Evolutionary conservation across 2,888 invertebrate genomes (phyloP).

Genomic region (Euzetes globulus): DNA sequence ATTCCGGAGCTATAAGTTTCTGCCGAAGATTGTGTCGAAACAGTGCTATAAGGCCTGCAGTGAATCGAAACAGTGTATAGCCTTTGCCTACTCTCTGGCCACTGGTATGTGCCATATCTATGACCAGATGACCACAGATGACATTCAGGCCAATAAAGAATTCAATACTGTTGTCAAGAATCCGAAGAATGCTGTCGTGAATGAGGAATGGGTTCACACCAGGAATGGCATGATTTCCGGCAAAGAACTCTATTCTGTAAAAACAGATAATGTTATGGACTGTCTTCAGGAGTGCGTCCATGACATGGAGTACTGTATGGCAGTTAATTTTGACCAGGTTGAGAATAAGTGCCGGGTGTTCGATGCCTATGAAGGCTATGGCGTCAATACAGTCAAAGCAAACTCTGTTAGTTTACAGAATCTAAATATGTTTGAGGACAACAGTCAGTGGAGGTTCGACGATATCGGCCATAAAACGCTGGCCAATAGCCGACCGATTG

Average conservation of each 20-base stretch:
- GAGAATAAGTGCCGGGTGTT: constrained; percentile 14
- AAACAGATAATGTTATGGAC: background rate
- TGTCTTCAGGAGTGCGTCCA: constrained; percentile 26
- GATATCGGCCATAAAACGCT: constrained; percentile 1
- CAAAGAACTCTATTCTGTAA: background rate
- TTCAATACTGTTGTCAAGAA: constrained; percentile 26
- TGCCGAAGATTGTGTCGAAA: background rate
- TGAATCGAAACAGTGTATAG: constrained; percentile 23
- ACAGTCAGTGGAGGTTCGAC: constrained; percentile 28
- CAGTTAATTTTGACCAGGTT: constrained; percentile 2
- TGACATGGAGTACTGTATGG: constrained; percentile 27
- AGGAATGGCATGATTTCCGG: constrained; percentile 1
- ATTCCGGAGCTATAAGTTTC: background rate
- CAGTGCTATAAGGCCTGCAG: constrained; percentile 22
- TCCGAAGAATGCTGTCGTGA: constrained; percentile 17
- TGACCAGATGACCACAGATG: background rate
- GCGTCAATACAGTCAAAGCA: background rate
- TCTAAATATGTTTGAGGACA: constrained; percentile 6
- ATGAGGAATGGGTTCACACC: constrained; percentile 30
- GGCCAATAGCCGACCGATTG: constrained; percentile 3
- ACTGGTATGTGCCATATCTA: constrained; percentile 29
- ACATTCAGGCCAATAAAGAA: background rate
- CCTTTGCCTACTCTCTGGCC: background rate
- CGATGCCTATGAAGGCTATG: constrained; percentile 27
- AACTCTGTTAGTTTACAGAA: constrained; percentile 22